Base-by-base conservation (phyloP, 2,797 vertebrate species). In the Sebastes melanostomus region DNA sequence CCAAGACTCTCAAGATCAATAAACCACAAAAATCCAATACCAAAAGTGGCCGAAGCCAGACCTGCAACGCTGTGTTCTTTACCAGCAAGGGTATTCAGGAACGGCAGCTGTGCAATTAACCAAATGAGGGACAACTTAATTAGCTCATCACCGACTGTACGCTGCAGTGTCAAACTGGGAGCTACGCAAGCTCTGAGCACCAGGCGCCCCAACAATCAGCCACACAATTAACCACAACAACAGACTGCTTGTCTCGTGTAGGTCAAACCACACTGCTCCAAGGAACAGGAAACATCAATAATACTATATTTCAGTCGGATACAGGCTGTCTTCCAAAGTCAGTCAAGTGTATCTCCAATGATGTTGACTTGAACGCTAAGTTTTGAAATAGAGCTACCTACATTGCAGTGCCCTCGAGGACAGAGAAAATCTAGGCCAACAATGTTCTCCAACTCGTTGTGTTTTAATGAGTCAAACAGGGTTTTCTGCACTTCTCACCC, bases 381-480 rank as follows among this genome's bases (percentile, higher is more conserved):
- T 85, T 86, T 70, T 61, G 55, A 79, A 89, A 76, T 27, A 67
- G 22, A 77, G 46, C 69, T 75, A 84, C 74, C 72, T 82, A 76
- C 68, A 81, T 11, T 38, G 30, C 55, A 12, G 4, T 78, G 81
- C 75, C 90, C 87, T 66, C 1, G 46, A 90, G 88, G 78, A 83
- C 66, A 42, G 72, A 69, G 42, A 72, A 87, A 87, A 91, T 82
- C 81, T 81, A 63, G 86, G 83, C 65, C 88, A 85, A 81, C 61
- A 61, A 55, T 66, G 29, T 59, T 73, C 75, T 76, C 16, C 13
- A 68, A 80, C 72, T 54, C 69, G 79, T 67, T 68, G 62, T 81
- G 58, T 87, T 88, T 88, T 77, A 89, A 89, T 84, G 74, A 92
- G 77, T 79, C 80, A 71, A 80, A 84, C 29, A 34, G 73, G 42